Evolutionary conservation across 2,113 vertebrate species (phyloP).

Genomic region (Eptesicus fuscus): DNA sequence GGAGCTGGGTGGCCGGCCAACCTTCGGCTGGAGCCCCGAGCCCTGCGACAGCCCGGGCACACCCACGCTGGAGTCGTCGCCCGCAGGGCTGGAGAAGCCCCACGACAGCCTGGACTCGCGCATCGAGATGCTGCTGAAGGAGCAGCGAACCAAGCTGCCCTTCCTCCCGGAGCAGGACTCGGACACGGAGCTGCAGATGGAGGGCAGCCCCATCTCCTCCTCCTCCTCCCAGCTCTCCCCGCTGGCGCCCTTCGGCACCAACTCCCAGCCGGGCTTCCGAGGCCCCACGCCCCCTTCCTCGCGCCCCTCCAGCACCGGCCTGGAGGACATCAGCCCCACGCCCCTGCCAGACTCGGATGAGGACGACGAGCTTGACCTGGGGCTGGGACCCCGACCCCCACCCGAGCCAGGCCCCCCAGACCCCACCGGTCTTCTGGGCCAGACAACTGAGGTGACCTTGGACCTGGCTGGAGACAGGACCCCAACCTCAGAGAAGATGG

Average conservation of each 20-base stretch:
- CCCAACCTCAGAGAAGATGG: conserved; percentile 90
- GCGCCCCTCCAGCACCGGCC: conserved; percentile 91
- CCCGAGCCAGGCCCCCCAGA: conserved; percentile 73
- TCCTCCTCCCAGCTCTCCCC: conserved; percentile 97
- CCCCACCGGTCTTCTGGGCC: conserved; percentile 76
- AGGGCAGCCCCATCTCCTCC: conserved; percentile 97
- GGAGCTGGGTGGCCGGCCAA: conserved; percentile 78
- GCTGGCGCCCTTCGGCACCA: conserved; percentile 84
- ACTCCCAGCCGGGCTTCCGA: conserved; percentile 82
- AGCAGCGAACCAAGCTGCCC: conserved; percentile 94
- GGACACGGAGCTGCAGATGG: conserved; percentile 93
- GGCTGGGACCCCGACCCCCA: conserved; percentile 75
- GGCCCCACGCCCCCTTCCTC: conserved; percentile 85
- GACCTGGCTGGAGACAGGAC: conserved; percentile 85
- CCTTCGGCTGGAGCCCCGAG: conserved; percentile 90
- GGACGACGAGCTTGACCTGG: conserved; percentile 84
- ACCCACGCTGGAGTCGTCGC: conserved; percentile 84
- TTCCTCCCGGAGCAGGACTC: conserved; percentile 93
- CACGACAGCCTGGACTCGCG: conserved; percentile 97
- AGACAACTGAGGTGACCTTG: conserved; percentile 82
- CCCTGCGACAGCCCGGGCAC: conserved; percentile 91
- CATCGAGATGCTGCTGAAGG: conserved; percentile 98
- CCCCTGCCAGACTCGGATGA: conserved; percentile 96
- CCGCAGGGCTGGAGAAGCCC: conserved; percentile 80
- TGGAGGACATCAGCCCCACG: conserved; percentile 97